These are phyloP conservation scores for Lapara coniferarum DNA, from an alignment of 2,888 invertebrate genomes.

Conservation along the genomic window DNA sequence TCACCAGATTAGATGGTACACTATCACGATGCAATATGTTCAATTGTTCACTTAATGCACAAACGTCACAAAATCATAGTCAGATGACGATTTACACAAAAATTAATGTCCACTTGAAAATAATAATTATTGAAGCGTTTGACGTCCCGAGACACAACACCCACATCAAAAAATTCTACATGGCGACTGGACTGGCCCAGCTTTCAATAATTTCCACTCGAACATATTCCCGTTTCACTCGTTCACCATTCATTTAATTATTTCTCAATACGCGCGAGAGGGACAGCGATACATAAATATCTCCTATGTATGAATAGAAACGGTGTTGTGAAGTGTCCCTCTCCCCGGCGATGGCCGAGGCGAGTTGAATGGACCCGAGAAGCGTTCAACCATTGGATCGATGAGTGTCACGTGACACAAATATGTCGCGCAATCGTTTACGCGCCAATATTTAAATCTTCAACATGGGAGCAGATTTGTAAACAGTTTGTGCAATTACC, in stretches of 20 bases:
- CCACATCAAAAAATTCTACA: constrained; percentile 83
- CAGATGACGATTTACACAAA: constrained; percentile 67
- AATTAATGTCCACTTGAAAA: constrained; percentile 77
- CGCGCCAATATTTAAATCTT: constrained; percentile 58
- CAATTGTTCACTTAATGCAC: constrained; percentile 52
- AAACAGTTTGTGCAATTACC: neutral
- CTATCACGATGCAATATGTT: constrained; percentile 67
- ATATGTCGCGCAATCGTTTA: constrained; percentile 58
- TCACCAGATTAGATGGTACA: constrained; percentile 69
- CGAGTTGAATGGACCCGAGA: constrained; percentile 84
- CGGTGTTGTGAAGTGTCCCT: constrained; percentile 78
- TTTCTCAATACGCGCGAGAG: constrained; percentile 74
- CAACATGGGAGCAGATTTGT: neutral
- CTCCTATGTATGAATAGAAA: constrained; percentile 81
- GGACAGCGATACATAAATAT: constrained; percentile 76
- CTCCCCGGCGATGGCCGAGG: constrained; percentile 68
- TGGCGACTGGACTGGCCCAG: constrained; percentile 77
- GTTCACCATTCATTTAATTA: constrained; percentile 80
- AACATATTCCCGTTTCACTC: constrained; percentile 79
- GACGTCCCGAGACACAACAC: constrained; percentile 81
- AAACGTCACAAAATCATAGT: constrained; percentile 58
- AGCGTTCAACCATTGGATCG: constrained; percentile 84
- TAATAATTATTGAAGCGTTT: constrained; percentile 81
- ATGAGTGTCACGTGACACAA: constrained; percentile 80
- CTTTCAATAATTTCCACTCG: constrained; percentile 82